Conservation (phyloP, 2,888 invertebrate species). For the Dioctria rufipes region DNA sequence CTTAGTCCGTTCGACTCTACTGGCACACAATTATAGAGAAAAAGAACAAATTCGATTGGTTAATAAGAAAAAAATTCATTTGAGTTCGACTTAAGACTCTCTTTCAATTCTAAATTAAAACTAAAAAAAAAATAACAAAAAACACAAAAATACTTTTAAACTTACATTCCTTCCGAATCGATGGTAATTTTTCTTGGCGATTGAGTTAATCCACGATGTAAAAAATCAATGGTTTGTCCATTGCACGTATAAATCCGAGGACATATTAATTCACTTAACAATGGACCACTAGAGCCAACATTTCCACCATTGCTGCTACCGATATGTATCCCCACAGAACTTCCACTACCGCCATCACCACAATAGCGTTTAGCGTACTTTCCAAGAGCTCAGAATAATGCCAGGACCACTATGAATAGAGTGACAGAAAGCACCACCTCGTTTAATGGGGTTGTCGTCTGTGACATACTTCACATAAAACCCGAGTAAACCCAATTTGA, state of each 20-base stretch:
- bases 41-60: too few species aligned
- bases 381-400: slow-evolving; percentile 16
- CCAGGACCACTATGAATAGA: slow-evolving; percentile 41
- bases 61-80: too few species aligned
- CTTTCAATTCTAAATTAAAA: too few species aligned
- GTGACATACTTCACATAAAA: slow-evolving; percentile 58
- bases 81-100: too few species aligned
- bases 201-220: slow-evolving; percentile 83
- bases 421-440: slow-evolving; percentile 57
- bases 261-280: slow-evolving; percentile 73
- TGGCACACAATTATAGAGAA: too few species aligned
- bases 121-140: slow-evolving; percentile 10
- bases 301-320: slow-evolving; percentile 3
- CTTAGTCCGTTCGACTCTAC: too few species aligned
- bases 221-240: slow-evolving; percentile 85
- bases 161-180: slow-evolving; percentile 90
- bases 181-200: slow-evolving; percentile 84
- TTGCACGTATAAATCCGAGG: slow-evolving; percentile 87
- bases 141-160: slow-evolving; percentile 65
- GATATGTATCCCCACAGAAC: slow-evolving; percentile 56
- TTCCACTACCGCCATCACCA: slow-evolving; percentile 58
- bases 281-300: slow-evolving; percentile 63
- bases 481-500: slow-evolving; percentile 34
- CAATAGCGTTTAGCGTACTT: slow-evolving; percentile 67
- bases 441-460: slow-evolving; percentile 57